Percentiles rank a stretch among this genome's conserved stretches.
Conservation (phyloP, 2,888 invertebrate species). For the Lasioglossum leucozonium region DNA sequence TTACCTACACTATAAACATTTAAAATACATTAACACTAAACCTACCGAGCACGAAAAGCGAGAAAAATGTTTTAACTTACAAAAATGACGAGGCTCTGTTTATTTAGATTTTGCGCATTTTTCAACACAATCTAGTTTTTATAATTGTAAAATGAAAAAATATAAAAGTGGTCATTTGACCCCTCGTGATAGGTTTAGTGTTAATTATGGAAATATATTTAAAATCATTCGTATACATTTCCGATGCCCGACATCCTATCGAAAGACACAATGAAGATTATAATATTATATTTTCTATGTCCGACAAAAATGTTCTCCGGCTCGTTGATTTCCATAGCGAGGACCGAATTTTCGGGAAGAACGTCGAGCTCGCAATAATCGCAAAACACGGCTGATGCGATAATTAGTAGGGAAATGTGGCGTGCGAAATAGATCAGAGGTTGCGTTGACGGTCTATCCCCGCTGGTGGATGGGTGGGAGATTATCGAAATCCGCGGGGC, state of each 20-base stretch:
- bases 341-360: not conserved
- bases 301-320: not conserved
- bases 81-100: no score
- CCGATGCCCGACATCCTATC: not conserved
- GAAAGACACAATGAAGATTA: not conserved
- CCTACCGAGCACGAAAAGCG: no score
- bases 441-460: no score
- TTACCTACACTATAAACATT: no score
- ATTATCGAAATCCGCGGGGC: slow-evolving; percentile 29
- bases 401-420: not conserved
- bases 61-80: no score
- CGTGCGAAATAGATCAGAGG: not conserved
- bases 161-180: no score
- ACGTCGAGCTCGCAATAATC: not conserved
- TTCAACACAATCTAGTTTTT: no score
- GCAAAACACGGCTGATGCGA: not conserved
- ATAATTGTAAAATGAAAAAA: no score
- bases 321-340: not conserved
- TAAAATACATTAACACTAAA: no score
- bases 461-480: not conserved
- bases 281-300: not conserved
- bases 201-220: not conserved
- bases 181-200: no score
- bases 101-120: no score
- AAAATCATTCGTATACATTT: not conserved